These are phyloP conservation scores for Gila robusta DNA, from an alignment of 2,797 vertebrate genomes.

Conservation along the genomic window DNA sequence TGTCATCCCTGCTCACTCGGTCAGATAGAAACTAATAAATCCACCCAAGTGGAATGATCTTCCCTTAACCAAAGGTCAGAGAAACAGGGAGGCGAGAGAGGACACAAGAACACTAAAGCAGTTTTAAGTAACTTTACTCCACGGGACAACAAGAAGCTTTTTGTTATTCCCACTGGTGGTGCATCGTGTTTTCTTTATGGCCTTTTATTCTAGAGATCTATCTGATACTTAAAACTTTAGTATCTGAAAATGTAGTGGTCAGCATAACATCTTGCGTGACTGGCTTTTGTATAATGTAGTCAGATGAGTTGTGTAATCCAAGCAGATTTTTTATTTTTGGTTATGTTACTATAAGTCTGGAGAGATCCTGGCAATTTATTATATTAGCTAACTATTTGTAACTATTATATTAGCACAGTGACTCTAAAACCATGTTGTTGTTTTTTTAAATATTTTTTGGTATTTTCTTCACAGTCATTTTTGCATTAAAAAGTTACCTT, in stretches of 20 bases:
- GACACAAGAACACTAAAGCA: constrained; percentile 10
- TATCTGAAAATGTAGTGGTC: not conserved
- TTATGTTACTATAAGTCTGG: not conserved
- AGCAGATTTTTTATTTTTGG: not conserved
- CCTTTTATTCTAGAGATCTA: not conserved
- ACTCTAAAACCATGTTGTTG: not conserved
- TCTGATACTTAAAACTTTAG: constrained; percentile 4
- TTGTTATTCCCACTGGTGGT: constrained; percentile 6
- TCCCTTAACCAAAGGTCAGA: constrained; percentile 51
- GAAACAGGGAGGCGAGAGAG: constrained; percentile 10
- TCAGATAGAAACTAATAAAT: constrained; percentile 50
- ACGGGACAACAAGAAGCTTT: not conserved
- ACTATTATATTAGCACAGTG: not conserved
- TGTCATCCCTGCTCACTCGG: constrained; percentile 18
- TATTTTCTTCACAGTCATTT: not conserved
- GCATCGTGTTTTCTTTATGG: not conserved
- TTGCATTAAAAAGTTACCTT: not conserved
- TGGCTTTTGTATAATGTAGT: not conserved
- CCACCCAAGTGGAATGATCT: constrained; percentile 42
- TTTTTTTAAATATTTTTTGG: not conserved
- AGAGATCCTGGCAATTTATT: not conserved
- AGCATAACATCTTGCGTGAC: not conserved
- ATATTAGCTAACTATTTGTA: not conserved
- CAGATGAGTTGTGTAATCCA: not conserved
- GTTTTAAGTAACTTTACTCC: constrained; percentile 9